Evolutionary conservation across 2,797 vertebrate genomes (phyloP).

Genomic region (Xiphophorus birchmanni): DNA sequence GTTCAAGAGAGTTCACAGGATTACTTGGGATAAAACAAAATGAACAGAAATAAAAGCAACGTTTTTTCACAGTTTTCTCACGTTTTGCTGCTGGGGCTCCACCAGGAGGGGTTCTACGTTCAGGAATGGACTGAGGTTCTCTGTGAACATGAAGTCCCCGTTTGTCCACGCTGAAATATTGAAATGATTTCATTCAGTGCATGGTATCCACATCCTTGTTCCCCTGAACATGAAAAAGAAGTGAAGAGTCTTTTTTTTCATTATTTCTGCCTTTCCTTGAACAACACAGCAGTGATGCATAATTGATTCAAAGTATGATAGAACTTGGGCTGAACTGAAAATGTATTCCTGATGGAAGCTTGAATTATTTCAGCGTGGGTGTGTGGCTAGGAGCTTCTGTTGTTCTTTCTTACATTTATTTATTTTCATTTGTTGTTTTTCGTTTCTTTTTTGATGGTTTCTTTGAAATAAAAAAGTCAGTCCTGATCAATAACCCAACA

Average conservation of each 20-base stretch:
- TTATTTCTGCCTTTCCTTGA: background rate
- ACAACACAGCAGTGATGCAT: conserved; percentile 10
- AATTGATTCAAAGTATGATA: conserved; percentile 1
- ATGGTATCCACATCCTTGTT: background rate
- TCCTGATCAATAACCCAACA: background rate
- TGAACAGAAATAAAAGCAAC: background rate
- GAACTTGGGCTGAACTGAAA: conserved; percentile 5
- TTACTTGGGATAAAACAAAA: background rate
- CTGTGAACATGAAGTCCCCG: conserved; percentile 2
- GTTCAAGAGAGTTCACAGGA: background rate
- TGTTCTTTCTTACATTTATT: conserved; percentile 8
- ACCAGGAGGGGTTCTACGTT: background rate
- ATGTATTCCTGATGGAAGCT: conserved; percentile 3
- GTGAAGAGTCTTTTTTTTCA: background rate
- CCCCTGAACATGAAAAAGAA: background rate
- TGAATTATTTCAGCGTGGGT: background rate
- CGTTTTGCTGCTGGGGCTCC: background rate
- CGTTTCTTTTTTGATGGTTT: background rate
- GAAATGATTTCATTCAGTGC: background rate
- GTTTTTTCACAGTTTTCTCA: background rate
- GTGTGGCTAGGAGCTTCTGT: background rate
- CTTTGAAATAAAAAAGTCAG: conserved; percentile 7
- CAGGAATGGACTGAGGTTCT: background rate
- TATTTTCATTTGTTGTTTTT: background rate
- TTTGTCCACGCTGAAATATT: conserved; percentile 7